Base-by-base conservation (phyloP, 2,113 vertebrate species). In the Entomyzon cyanotis region DNA sequence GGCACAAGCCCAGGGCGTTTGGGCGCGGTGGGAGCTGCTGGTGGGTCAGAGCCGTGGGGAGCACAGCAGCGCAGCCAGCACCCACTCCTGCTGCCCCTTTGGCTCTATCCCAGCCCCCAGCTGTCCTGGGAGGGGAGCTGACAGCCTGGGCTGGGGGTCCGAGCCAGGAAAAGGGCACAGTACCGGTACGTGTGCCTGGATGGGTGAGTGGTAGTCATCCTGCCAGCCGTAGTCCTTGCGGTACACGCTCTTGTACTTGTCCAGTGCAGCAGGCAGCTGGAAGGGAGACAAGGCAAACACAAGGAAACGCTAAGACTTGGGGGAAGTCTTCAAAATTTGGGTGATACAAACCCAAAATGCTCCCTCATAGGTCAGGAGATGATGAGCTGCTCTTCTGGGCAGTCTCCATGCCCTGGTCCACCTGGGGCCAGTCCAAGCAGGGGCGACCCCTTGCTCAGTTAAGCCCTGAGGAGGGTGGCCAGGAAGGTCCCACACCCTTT, bases 211-310 rank as follows among this genome's bases (percentile, higher is more conserved):
- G 25, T 71, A 20, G 23, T 96, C 75, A 7, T 64, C 3, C 0
- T 42, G 89, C 71, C 89, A 95, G 58, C 15, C 17, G 30, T 84
- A 97, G 41, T 97, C 93, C 6, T 75, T 73, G 79, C 39, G 90
- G 47, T 98, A 97, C 0, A 30, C 69, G 64, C 90, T 97, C 68
- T 55, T 79, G 69, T 98, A 98, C 49, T 46, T 93, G 42, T 87
- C 95, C 21, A 39, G 75, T 2, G 96, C 78, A 16, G 95, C 67
- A 4, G 77, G 60, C 5, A 25, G 69, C 98, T 98, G 77, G 25
- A 83, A 42, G 62, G 4, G 15, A 69, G 41, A 84, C 58, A 14
- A 44, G 17, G 28, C 22, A 53, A 68, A 70, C 7, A 37, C 15
- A 18, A 20, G 14, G 5, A 41, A 50, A 15, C 37, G 0, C 20